Conservation (phyloP, 2,113 vertebrate species). For the Mungos mungo region DNA sequence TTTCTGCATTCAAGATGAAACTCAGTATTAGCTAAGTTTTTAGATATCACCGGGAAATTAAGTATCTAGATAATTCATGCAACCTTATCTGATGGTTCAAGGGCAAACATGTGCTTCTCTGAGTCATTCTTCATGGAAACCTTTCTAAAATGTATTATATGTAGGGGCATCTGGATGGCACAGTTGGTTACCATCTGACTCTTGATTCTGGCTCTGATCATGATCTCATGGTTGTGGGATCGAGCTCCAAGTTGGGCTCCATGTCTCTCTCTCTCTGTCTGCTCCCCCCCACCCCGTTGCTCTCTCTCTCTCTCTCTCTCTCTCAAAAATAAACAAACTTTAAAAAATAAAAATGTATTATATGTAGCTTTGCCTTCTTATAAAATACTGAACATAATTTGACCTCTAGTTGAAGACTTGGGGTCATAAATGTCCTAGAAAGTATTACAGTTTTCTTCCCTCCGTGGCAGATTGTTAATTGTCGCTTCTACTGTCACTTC, state of each 20-base stretch:
- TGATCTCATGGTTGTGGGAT: no score
- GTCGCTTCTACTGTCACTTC: slow-evolving; percentile 9
- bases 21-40: background rate
- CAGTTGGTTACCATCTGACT: no score
- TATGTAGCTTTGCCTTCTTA: background rate
- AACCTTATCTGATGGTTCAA: slow-evolving; percentile 22
- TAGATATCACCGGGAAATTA: slow-evolving; percentile 19
- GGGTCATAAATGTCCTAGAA: slow-evolving; percentile 12
- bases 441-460: slow-evolving; percentile 5
- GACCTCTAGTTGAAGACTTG: slow-evolving; percentile 10
- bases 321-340: no score
- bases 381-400: slow-evolving; percentile 18
- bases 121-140: slow-evolving; percentile 38
- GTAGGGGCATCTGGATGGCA: no score
- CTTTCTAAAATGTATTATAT: background rate
- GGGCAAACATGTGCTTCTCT: background rate
- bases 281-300: no score
- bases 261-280: no score
- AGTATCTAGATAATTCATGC: background rate
- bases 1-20: background rate
- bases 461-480: background rate
- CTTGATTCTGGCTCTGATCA: no score
- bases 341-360: background rate
- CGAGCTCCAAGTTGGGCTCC: no score
- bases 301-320: no score